phyloP scores from a whole-genome alignment of 2,113 vertebrate genomes.

The Cinclus mexicanus region DNA sequence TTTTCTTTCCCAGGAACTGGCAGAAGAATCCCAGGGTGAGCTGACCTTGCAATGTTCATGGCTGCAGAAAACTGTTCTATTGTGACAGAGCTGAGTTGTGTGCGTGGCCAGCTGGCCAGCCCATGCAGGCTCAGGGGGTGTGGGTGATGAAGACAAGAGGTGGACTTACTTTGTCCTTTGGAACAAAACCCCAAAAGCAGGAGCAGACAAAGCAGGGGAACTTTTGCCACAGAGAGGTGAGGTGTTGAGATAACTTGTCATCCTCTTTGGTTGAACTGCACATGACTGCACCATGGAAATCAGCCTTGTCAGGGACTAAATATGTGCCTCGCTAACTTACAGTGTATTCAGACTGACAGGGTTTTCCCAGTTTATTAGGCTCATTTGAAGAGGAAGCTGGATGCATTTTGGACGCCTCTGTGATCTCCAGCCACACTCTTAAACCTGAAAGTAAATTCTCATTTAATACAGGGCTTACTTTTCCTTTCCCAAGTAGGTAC shows the following conservation, averaged over 20 bases:
- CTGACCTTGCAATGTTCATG: background rate
- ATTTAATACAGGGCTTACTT: background rate
- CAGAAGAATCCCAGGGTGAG: background rate
- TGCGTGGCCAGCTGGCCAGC: background rate
- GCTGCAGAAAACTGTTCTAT: background rate
- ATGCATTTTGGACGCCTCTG: background rate
- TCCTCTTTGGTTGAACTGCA: background rate
- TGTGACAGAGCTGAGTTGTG: background rate
- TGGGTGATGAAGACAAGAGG: background rate
- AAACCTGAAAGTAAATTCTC: background rate
- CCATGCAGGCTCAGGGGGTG: rapidly evolving
- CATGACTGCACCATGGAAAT: background rate
- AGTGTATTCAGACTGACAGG: background rate
- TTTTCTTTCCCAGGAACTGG: background rate
- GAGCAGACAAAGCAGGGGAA: background rate
- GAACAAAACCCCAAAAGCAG: background rate
- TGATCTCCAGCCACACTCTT: background rate
- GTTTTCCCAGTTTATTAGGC: slow-evolving; percentile 45
- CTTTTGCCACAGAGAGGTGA: background rate
- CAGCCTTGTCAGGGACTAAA: background rate
- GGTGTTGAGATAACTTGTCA: background rate
- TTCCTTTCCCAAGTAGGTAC: background rate
- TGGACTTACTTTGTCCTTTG: background rate
- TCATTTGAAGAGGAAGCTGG: slow-evolving; percentile 16
- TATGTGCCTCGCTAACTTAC: background rate